Conservation (phyloP, 2,888 invertebrate species). For the Hymenopus coronatus region DNA sequence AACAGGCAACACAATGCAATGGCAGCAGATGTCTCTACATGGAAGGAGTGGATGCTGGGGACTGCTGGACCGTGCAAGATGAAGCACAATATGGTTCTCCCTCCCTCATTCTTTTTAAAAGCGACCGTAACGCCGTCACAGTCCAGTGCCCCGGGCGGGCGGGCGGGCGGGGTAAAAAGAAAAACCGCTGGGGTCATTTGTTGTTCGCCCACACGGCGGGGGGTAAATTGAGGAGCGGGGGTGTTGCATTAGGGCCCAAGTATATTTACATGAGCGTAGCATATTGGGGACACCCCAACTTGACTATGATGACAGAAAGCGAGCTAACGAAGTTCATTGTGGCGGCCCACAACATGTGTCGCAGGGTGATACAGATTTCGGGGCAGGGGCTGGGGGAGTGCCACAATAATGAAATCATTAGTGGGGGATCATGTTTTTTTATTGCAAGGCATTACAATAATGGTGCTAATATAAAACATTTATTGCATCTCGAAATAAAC, state of each 20-base stretch:
- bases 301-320: not conserved
- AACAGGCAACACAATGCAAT: not conserved
- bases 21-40: not conserved
- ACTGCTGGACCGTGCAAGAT: constrained; percentile 19
- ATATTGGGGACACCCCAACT: not conserved
- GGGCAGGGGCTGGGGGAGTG: not conserved
- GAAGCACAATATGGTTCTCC: constrained; percentile 8
- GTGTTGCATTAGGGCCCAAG: not conserved
- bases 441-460: no score
- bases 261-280: not conserved
- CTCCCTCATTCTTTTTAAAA: constrained; percentile 24
- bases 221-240: constrained; percentile 17
- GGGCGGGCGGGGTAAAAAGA: constrained; percentile 22
- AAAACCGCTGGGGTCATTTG: constrained; percentile 22
- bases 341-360: not conserved
- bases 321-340: not conserved
- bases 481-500: no score
- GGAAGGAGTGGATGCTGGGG: not conserved
- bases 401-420: no score
- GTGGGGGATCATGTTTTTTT: no score
- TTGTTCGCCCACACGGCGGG: constrained; percentile 13
- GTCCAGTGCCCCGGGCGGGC: constrained; percentile 11
- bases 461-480: no score
- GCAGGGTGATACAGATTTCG: not conserved
- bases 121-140: constrained; percentile 27